Conservation (phyloP, 2,797 vertebrate genomes). For the Cirrhinus molitorella region DNA sequence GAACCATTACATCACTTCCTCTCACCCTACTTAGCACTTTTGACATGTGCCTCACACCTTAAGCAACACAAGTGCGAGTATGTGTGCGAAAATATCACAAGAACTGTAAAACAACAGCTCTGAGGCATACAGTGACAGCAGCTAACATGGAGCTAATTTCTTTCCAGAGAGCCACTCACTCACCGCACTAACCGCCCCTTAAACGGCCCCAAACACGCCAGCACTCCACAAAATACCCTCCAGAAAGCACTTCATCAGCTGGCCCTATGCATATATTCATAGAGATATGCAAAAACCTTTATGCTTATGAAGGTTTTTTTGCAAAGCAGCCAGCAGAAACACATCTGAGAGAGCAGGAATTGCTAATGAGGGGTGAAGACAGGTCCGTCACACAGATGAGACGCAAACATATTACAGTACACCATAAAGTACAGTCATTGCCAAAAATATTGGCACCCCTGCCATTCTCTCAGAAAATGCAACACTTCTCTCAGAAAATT, state of each 20-base stretch:
- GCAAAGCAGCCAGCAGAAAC: slow-evolving; percentile 4
- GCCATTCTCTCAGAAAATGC: too few species aligned
- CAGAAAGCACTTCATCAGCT: slow-evolving; percentile 62
- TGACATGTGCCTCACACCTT: slow-evolving; percentile 51
- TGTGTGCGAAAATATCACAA: slow-evolving; percentile 62
- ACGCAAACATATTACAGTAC: slow-evolving; percentile 20
- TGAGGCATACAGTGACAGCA: slow-evolving; percentile 33
- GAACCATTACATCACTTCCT: slow-evolving; percentile 61
- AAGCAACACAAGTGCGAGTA: slow-evolving; percentile 35
- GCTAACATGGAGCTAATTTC: slow-evolving; percentile 44
- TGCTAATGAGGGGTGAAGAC: slow-evolving; percentile 15
- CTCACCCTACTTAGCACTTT: slow-evolving; percentile 31
- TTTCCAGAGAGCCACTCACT: slow-evolving; percentile 39
- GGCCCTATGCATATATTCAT: slow-evolving; percentile 52
- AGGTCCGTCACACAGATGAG: background rate
- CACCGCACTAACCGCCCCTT: slow-evolving; percentile 15
- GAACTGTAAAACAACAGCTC: slow-evolving; percentile 62
- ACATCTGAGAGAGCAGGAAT: slow-evolving; percentile 18
- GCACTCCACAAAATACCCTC: slow-evolving; percentile 47
- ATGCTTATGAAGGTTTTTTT: slow-evolving; percentile 15
- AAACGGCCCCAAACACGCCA: slow-evolving; percentile 25
- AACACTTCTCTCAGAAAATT: too few species aligned
- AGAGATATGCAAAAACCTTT: slow-evolving; percentile 43
- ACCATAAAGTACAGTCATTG: too few species aligned
- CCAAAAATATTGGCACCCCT: too few species aligned